Conservation (phyloP, 53 echinoderm and acorn worm genomes). For the Mesocentrotus franciscanus region DNA sequence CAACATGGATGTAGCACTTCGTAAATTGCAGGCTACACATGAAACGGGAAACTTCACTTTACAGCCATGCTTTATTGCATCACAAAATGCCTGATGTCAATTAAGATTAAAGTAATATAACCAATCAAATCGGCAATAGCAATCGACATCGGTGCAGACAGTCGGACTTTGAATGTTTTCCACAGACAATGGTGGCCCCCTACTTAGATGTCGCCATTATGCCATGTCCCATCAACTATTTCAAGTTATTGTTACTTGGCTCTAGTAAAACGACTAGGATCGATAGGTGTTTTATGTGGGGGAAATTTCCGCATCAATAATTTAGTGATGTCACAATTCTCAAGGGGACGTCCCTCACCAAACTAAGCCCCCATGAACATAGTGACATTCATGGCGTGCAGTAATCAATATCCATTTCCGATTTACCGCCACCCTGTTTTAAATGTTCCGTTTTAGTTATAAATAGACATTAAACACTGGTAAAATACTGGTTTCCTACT, state of each 20-base stretch:
- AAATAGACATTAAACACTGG: too few relatives aligned
- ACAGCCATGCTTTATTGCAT: constrained; percentile 17
- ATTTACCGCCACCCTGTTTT: not conserved
- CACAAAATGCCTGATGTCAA: constrained; percentile 22
- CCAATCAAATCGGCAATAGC: not conserved
- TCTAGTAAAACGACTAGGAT: not conserved
- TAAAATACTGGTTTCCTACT: too few relatives aligned
- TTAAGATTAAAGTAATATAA: constrained; percentile 17
- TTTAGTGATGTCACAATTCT: not conserved
- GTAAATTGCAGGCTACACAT: not conserved
- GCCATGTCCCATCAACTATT: not conserved
- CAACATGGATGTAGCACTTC: not conserved
- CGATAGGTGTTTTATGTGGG: constrained; percentile 25
- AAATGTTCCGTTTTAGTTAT: too few relatives aligned
- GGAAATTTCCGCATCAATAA: constrained; percentile 7
- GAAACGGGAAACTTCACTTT: not conserved
- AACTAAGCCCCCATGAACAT: not conserved
- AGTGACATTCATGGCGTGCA: not conserved
- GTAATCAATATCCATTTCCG: not conserved
- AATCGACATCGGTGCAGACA: not conserved
- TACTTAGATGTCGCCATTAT: not conserved
- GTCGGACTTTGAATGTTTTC: constrained; percentile 39
- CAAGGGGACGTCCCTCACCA: not conserved
- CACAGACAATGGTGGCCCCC: constrained; percentile 27
- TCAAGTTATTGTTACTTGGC: not conserved